phyloP scores from a whole-genome alignment of 2,113 vertebrate species.

The Vidua chalybeata region DNA sequence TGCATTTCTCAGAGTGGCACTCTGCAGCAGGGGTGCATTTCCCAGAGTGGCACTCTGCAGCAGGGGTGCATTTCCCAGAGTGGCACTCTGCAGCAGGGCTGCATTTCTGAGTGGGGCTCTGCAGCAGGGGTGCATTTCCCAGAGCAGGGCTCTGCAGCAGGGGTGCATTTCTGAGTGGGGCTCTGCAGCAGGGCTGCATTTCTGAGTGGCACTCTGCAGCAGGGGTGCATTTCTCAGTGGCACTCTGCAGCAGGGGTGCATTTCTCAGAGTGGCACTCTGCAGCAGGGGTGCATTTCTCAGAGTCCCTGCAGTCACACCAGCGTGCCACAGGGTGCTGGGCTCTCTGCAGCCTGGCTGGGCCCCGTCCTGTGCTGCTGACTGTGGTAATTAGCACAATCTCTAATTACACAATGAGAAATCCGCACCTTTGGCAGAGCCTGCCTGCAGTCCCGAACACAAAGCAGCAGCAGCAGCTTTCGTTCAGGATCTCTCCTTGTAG shows the following conservation, averaged over 20 bases:
- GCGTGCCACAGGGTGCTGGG: accelerated
- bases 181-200: no score
- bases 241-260: accelerated
- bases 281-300: no score
- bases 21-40: no score
- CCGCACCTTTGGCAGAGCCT: background rate
- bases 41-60: no score
- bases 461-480: background rate
- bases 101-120: accelerated
- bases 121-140: no score
- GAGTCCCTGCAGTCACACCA: background rate
- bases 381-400: background rate
- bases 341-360: background rate
- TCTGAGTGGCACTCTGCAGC: no score
- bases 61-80: no score
- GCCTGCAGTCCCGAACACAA: background rate
- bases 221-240: background rate
- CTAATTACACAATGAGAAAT: background rate
- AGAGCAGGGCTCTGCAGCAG: no score
- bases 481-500: background rate
- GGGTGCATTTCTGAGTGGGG: no score
- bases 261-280: background rate
- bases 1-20: no score
- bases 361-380: background rate
- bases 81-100: background rate